Evolutionary conservation across 2,797 vertebrate genomes (phyloP).

Genomic region (Crenichthys baileyi): DNA sequence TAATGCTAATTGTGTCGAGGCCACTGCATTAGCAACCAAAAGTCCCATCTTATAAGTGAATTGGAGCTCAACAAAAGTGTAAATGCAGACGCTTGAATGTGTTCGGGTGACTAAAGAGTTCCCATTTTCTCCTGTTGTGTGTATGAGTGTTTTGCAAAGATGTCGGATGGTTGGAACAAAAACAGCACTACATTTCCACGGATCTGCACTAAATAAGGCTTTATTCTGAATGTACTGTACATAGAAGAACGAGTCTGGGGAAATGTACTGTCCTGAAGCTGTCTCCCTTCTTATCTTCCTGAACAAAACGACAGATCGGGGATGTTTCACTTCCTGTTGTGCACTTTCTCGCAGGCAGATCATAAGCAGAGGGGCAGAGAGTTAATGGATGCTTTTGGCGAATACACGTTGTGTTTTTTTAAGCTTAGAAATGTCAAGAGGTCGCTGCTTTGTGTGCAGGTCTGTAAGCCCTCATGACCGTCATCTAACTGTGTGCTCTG

Average conservation of each 20-base stretch:
- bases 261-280: constrained; percentile 48
- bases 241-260: constrained; percentile 65
- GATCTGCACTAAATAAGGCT: constrained; percentile 78
- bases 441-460: constrained; percentile 36
- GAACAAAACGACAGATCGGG: constrained; percentile 38
- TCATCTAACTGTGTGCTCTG: constrained; percentile 31
- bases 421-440: constrained; percentile 42
- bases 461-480: constrained; percentile 32
- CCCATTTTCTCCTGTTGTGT: constrained; percentile 31
- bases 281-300: constrained; percentile 36
- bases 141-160: constrained; percentile 41
- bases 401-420: constrained; percentile 30
- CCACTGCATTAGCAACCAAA: not conserved
- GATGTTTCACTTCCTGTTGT: constrained; percentile 52
- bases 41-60: not conserved
- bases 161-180: constrained; percentile 44
- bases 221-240: constrained; percentile 81
- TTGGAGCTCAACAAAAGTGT: constrained; percentile 12
- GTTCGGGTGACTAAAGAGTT: constrained; percentile 30
- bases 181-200: constrained; percentile 62
- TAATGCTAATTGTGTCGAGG: not conserved
- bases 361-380: constrained; percentile 18
- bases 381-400: constrained; percentile 11
- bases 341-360: constrained; percentile 45
- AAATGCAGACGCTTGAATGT: constrained; percentile 37